Evolutionary conservation across 2,797 vertebrate genomes (phyloP).

Genomic region (Peromyscus attwateri): DNA sequence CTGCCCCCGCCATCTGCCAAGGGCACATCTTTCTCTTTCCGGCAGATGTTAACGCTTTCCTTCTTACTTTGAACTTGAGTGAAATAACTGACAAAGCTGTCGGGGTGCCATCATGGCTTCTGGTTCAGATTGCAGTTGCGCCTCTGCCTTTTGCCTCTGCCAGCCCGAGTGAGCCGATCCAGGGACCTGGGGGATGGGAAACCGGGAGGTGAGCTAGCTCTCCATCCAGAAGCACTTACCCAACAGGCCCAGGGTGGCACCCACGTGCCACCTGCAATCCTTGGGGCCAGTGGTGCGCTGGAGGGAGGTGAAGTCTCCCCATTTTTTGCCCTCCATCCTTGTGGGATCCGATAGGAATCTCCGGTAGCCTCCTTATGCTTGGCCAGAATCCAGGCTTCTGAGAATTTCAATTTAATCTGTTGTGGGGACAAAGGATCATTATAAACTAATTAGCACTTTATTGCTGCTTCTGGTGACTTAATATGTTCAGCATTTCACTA

Average conservation of each 20-base stretch:
- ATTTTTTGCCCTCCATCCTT: slow-evolving; percentile 49
- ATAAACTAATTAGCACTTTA: slow-evolving; percentile 88
- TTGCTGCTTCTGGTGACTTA: slow-evolving; percentile 86
- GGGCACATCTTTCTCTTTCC: neutral
- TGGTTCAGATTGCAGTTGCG: fast-evolving
- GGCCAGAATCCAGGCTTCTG: slow-evolving; percentile 84
- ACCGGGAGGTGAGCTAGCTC: neutral
- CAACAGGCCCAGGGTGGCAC: neutral
- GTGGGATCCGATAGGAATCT: neutral
- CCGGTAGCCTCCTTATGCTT: slow-evolving; percentile 80
- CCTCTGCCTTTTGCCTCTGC: neutral
- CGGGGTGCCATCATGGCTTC: neutral
- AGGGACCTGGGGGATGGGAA: neutral
- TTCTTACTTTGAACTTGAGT: fast-evolving
- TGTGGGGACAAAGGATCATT: slow-evolving; percentile 85
- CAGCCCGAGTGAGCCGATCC: neutral
- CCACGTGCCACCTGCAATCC: neutral
- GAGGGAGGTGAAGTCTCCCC: neutral
- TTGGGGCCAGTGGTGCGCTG: neutral
- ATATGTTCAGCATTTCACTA: slow-evolving; percentile 84
- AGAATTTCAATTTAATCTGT: slow-evolving; percentile 86
- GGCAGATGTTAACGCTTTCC: neutral
- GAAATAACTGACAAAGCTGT: neutral
- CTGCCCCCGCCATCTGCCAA: neutral
- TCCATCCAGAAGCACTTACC: neutral